Base-by-base conservation (phyloP, 37 sponge, comb jelly and placozoan genomes). In the Tethya wilhelma region DNA sequence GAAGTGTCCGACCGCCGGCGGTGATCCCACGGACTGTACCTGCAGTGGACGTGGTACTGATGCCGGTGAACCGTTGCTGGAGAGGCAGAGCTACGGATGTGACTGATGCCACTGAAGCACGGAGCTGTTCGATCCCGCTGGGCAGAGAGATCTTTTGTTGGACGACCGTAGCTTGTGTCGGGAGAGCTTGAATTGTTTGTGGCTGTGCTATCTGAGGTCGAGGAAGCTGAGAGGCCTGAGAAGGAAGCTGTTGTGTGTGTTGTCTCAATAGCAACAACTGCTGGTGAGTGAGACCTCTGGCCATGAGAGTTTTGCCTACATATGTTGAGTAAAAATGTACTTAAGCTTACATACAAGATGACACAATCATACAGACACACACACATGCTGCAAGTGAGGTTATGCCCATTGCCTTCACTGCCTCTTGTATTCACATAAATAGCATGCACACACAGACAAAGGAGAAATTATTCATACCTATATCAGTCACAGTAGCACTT, bases 261-360 rank as follows among this genome's bases (percentile, higher is more conserved):
- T 87, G 88, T 57, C 69, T 80, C 12, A 87, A 42, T 19, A 87
- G 36, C 7, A 87, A 39, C 22, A 87, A 44, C 64, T 81, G 88
- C 39, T 87, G 81, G 22, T 66, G 78, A 12, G 86, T 86, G 4
- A 86, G 36, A 0, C 73, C 55, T 40, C 77, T 31, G 22, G 73
- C 42, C 28, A 45, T 34, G 11, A 87, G 82, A 20, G 56, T 81
- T 46, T 80, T 80, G 25, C 77, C 82, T 75, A 41, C 0, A 59
- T n/a, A n/a, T n/a, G n/a, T n/a, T n/a, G n/a, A n/a, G n/a, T n/a
- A n/a, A n/a, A n/a, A n/a, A 56, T 12, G 19, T 20, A 19, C 17
- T 12, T 19, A 53, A 20, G 19, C 56, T 53, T 12, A 53, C 56
- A 53, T 53, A 53, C 17, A n/a, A n/a, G 5, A 60, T 20, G 25